Percentiles rank a stretch among this genome's conserved stretches.
These are phyloP conservation scores for Papilio polyxenes DNA, from an alignment of 1,140 invertebrate species.

Conservation along the genomic window DNA sequence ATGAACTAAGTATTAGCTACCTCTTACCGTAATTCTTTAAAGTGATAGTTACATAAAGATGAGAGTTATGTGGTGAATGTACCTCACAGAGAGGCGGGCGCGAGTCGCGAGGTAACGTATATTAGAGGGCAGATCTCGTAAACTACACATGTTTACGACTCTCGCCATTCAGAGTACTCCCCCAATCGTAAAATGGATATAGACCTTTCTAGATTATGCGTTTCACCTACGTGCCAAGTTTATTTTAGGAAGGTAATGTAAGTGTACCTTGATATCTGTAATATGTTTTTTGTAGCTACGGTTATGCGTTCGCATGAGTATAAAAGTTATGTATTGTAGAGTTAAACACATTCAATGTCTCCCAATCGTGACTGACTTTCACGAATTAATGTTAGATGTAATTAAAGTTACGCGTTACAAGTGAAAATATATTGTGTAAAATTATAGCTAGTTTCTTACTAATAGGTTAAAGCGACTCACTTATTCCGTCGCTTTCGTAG, in stretches of 20 bases:
- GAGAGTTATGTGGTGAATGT: slow-evolving; percentile 34
- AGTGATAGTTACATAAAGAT: slow-evolving; percentile 31
- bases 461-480: not conserved
- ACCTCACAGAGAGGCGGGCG: not conserved
- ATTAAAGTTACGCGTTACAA: not conserved
- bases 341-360: not conserved
- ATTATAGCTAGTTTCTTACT: not conserved
- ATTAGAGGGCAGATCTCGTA: slow-evolving; percentile 42
- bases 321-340: no score
- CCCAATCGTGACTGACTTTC: not conserved
- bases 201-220: slow-evolving; percentile 49
- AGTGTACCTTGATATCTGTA: slow-evolving; percentile 10
- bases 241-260: slow-evolving; percentile 37
- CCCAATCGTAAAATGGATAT: slow-evolving; percentile 49
- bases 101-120: slow-evolving; percentile 24
- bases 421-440: not conserved
- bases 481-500: not conserved
- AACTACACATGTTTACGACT: slow-evolving; percentile 49
- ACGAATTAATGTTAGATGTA: not conserved
- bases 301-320: not conserved
- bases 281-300: not conserved
- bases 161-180: slow-evolving; percentile 36
- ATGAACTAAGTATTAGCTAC: not conserved
- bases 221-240: slow-evolving; percentile 45
- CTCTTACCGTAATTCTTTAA: not conserved